A percentile compares a stretch with the other conserved stretches of the same genome.
phyloP scores from a whole-genome alignment of 2,888 invertebrate genomes.

The Oxycera nigricornis region DNA sequence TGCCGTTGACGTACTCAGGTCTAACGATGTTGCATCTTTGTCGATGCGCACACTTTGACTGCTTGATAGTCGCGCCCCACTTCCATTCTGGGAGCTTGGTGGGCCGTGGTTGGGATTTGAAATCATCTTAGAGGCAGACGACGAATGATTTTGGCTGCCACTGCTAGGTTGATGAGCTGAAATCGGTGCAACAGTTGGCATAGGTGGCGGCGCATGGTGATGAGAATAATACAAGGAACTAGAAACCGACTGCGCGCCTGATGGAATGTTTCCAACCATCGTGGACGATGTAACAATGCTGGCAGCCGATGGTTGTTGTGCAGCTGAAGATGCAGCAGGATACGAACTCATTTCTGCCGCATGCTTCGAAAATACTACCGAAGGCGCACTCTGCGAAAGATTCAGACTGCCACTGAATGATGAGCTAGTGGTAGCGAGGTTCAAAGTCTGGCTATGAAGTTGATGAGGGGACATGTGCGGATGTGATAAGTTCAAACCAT shows the following conservation, averaged over 20 bases:
- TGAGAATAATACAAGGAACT: constrained; percentile 56
- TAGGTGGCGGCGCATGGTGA: constrained; percentile 52
- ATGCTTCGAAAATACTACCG: constrained; percentile 35
- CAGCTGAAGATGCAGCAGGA: not conserved
- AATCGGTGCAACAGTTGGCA: constrained; percentile 54
- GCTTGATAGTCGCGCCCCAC: constrained; percentile 52
- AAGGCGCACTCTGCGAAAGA: constrained; percentile 37
- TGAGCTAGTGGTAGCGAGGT: constrained; percentile 50
- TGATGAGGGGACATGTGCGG: constrained; percentile 54
- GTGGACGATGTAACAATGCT: constrained; percentile 9
- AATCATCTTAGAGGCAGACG: constrained; percentile 45
- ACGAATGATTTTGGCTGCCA: constrained; percentile 49
- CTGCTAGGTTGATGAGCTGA: constrained; percentile 49
- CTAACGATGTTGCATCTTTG: constrained; percentile 58
- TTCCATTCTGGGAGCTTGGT: constrained; percentile 34
- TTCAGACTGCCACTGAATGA: constrained; percentile 54
- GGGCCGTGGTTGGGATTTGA: constrained; percentile 11
- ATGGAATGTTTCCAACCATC: constrained; percentile 56
- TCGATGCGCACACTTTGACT: constrained; percentile 52
- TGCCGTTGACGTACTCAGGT: constrained; percentile 51
- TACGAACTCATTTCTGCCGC: constrained; percentile 29
- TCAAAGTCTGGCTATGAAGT: constrained; percentile 53
- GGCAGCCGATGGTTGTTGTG: not conserved
- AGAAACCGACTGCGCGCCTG: constrained; percentile 51
- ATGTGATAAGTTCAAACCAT: constrained; percentile 56